Base-by-base conservation (phyloP, 2,888 invertebrate genomes). In the Drosophila leonis region DNA sequence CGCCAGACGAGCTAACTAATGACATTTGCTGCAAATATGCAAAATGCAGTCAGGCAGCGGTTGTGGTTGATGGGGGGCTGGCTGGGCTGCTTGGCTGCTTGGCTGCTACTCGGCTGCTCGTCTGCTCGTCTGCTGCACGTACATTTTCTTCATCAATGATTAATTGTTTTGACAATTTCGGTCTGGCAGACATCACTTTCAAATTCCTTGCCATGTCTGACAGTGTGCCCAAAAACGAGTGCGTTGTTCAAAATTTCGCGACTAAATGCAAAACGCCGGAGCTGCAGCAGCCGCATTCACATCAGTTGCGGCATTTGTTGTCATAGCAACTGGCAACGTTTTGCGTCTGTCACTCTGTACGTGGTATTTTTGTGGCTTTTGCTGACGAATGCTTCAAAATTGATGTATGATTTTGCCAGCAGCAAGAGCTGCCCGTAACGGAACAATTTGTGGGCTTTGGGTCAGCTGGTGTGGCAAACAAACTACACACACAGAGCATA, bases 91-190 rank as follows among this genome's bases (percentile, higher is more conserved):
- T 24, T 4, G 60, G 57, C 39, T 42, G 44, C 52, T 18, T 7
- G 8, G 4, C 39, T 39, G 57, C 39, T 42, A 39, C 52, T 18
- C 15, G 8, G 4, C 39, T 39, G n/a, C 7, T 8, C 39, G 44
- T 37, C 24, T 33, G 37, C 33, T 27, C 60, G 64, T 64, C 71
- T 68, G 73, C 72, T 73, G 65, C 80, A 70, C 82, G 79, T 70
- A 84, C 80, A 84, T 79, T 89, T 89, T 89, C 88, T 88, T 79
- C 82, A 82, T 89, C 87, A 88, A 88, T 87, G 87, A 87, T 87
- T 89, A 87, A 87, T 87, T 87, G 90, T 89, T 87, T 89, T 89
- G 87, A 87, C 87, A 87, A 81, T 85, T 82, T 75, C 70, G 66
- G 75, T 65, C 72, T 75, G 78, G 75, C 76, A 72, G 68, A 75